phyloP scores from a whole-genome alignment of 2,888 invertebrate species.

The Subacronicta megacephala region DNA sequence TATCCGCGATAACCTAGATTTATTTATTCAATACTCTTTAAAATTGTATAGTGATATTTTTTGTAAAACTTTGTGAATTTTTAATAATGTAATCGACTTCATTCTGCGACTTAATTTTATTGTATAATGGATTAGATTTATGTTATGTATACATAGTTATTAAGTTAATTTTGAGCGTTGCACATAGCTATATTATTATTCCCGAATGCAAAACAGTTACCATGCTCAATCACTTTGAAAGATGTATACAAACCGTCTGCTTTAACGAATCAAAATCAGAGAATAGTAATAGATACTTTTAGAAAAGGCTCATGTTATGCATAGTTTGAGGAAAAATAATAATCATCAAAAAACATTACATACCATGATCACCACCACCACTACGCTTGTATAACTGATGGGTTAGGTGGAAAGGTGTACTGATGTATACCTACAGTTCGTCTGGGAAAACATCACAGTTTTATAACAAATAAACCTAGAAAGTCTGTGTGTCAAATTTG shows the following conservation, averaged over 20 bases:
- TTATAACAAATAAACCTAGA: neutral
- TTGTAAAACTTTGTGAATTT: constrained; percentile 7
- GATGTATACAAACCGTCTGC: constrained; percentile 1
- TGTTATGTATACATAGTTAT: constrained; percentile 1
- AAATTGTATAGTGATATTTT: constrained; percentile 16
- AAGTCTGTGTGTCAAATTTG: too few relatives aligned
- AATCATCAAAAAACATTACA: too few relatives aligned
- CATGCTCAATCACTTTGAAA: constrained; percentile 14
- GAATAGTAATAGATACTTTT: neutral
- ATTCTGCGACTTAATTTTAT: constrained; percentile 28
- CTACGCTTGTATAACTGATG: too few relatives aligned
- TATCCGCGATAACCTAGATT: neutral
- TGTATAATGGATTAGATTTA: constrained; percentile 6
- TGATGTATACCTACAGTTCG: too few relatives aligned
- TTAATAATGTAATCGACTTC: constrained; percentile 20
- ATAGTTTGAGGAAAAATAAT: neutral
- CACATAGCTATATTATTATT: constrained; percentile 8
- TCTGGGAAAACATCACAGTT: too few relatives aligned
- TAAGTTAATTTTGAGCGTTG: constrained; percentile 11
- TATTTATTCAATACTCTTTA: constrained; percentile 18
- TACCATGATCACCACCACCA: too few relatives aligned
- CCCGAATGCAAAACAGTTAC: constrained; percentile 22
- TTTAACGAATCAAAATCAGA: neutral
- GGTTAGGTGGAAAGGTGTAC: too few relatives aligned
- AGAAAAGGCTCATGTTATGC: neutral